These are phyloP conservation scores for Trogon surrucura DNA, from an alignment of 2,113 vertebrate species.

Conservation along the genomic window DNA sequence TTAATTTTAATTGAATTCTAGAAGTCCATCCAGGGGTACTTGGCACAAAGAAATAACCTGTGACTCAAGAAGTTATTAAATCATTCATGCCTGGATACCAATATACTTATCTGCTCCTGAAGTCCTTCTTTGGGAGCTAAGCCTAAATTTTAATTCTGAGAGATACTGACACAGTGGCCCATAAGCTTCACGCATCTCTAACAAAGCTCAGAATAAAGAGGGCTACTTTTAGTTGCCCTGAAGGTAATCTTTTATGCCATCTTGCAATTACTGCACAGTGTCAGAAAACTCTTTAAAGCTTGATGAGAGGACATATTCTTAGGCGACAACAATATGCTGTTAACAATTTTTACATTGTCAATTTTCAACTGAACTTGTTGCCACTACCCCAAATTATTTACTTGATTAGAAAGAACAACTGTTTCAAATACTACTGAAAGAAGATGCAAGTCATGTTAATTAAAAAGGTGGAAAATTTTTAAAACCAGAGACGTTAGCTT, in stretches of 20 bases:
- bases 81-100: background rate
- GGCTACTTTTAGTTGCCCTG: background rate
- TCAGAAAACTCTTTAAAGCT: background rate
- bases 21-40: background rate
- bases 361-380: background rate
- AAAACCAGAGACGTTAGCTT: background rate
- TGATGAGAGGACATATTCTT: background rate
- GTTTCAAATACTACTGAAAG: background rate
- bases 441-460: background rate
- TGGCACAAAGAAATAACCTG: background rate
- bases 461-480: background rate
- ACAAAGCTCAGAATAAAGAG: background rate
- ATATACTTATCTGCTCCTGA: background rate
- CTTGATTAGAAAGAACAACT: background rate
- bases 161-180: accelerated
- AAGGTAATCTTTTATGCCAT: background rate
- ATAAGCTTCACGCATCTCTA: background rate
- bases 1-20: background rate
- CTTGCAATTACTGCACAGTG: background rate
- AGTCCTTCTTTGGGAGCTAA: background rate
- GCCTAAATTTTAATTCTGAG: background rate
- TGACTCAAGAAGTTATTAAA: background rate
- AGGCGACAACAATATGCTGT: background rate
- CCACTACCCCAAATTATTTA: background rate
- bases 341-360: background rate